Evolutionary conservation across 2,113 vertebrate species (phyloP).

Genomic region (Erythrocercus mccallii): DNA sequence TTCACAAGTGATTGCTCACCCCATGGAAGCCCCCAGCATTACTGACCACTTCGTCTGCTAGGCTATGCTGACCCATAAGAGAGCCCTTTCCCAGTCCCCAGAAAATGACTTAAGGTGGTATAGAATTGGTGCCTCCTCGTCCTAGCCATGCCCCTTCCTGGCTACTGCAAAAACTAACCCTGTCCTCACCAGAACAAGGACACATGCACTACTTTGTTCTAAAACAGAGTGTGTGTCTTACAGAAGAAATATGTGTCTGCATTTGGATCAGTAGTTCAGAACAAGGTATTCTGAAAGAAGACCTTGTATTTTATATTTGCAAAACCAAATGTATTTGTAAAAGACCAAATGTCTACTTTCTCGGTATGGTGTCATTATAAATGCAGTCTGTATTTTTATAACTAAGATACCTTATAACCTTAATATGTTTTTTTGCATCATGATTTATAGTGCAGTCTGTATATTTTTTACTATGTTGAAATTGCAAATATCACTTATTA

Average conservation of each 20-base stretch:
- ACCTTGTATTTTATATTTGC: background rate
- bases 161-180: background rate
- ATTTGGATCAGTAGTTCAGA: background rate
- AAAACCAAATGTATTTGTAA: background rate
- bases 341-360: background rate
- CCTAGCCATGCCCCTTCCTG: background rate
- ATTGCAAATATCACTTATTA: background rate
- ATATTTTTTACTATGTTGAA: background rate
- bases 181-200: background rate
- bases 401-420: background rate
- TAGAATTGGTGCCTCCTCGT: background rate
- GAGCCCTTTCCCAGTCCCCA: background rate
- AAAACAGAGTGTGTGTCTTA: background rate
- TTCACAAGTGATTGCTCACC: background rate
- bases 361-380: background rate
- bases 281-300: background rate
- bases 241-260: background rate
- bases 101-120: background rate
- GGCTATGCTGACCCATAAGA: background rate
- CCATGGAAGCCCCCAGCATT: rapidly evolving
- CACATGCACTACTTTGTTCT: background rate
- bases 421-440: background rate
- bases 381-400: background rate
- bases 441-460: background rate
- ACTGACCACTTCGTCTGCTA: background rate